These are phyloP conservation scores for Spodoptera picta DNA, from an alignment of 2,888 invertebrate species.

Conservation along the genomic window DNA sequence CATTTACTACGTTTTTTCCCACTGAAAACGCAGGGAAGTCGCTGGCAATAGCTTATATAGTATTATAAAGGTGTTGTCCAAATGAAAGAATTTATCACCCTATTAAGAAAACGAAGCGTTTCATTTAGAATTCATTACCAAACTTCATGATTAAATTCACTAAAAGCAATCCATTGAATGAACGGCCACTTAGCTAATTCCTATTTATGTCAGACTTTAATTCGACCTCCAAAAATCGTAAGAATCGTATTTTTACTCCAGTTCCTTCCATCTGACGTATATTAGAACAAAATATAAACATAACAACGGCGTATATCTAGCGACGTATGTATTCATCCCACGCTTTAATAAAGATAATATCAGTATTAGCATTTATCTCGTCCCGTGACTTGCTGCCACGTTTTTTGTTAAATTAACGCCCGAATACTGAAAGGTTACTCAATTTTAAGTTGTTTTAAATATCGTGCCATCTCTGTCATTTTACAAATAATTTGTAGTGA, in stretches of 20 bases:
- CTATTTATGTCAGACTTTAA: slow-evolving; percentile 7
- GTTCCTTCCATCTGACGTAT: slow-evolving; percentile 32
- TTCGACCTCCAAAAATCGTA: slow-evolving; percentile 11
- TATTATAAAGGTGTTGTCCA: too few relatives aligned
- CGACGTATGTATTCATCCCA: slow-evolving; percentile 24
- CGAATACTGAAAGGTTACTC: too few relatives aligned
- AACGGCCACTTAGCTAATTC: neutral
- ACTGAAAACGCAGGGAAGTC: too few relatives aligned
- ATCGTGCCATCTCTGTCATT: too few relatives aligned
- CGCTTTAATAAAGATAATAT: slow-evolving; percentile 44
- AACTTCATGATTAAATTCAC: neutral
- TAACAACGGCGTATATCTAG: slow-evolving; percentile 11
- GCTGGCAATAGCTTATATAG: too few relatives aligned
- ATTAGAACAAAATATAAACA: slow-evolving; percentile 25
- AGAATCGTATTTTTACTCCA: slow-evolving; percentile 21
- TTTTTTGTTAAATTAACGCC: neutral
- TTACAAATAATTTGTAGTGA: too few relatives aligned
- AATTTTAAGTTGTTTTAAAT: too few relatives aligned
- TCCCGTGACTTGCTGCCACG: slow-evolving; percentile 17
- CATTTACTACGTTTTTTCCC: too few relatives aligned
- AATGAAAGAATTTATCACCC: too few relatives aligned
- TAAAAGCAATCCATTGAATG: neutral
- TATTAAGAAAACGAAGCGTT: too few relatives aligned
- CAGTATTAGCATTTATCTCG: slow-evolving; percentile 36
- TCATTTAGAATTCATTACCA: too few relatives aligned